These are phyloP conservation scores for Albula goreensis DNA, from an alignment of 2,113 vertebrate species.

Conservation along the genomic window DNA sequence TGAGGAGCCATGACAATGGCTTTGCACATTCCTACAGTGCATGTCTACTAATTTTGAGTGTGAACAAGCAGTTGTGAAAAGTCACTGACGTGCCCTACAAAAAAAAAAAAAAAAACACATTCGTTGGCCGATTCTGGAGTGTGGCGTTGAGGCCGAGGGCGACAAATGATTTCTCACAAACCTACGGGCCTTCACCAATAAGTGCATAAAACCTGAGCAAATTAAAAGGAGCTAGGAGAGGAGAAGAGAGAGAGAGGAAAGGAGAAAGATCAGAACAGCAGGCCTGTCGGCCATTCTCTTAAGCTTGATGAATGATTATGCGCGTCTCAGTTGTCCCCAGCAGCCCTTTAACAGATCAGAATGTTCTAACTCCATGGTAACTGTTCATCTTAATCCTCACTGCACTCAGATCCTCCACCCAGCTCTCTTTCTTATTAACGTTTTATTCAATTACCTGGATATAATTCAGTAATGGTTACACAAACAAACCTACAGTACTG, in stretches of 20 bases:
- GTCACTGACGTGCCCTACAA: too few species aligned
- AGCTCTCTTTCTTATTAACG: slow-evolving; percentile 9
- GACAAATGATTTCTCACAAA: background rate
- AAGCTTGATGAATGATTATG: background rate
- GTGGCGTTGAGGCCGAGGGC: background rate
- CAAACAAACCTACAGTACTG: slow-evolving; percentile 7
- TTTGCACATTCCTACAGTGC: too few species aligned
- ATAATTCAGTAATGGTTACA: slow-evolving; percentile 5
- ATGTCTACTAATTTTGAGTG: too few species aligned
- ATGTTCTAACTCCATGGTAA: background rate
- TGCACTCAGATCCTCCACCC: background rate
- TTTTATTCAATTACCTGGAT: slow-evolving; percentile 17
- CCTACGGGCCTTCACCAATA: background rate
- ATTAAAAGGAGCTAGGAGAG: background rate
- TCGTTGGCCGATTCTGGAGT: background rate
- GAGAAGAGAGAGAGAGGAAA: background rate
- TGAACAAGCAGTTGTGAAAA: too few species aligned
- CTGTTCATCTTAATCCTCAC: background rate
- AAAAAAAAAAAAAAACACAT: background rate
- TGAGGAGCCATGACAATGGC: too few species aligned
- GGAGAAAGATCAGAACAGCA: background rate
- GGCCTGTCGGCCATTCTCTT: background rate
- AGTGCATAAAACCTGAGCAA: background rate
- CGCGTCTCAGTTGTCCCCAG: background rate
- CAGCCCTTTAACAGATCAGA: background rate